Base-by-base conservation (phyloP, 2,797 vertebrate species). In the Anabacerthia variegaticeps region DNA sequence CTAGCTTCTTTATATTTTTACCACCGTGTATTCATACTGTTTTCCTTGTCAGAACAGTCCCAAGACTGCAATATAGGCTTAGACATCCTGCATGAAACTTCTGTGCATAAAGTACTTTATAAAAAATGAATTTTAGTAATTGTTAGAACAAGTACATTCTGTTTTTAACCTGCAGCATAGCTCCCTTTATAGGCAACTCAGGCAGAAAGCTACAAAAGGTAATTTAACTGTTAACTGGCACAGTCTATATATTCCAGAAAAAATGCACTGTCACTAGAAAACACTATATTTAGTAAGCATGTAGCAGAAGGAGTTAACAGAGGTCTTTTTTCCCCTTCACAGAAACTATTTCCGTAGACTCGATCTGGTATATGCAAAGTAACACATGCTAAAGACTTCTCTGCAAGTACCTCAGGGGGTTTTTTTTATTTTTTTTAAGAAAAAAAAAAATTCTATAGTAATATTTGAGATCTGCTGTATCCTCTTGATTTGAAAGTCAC, bases 101-200 rank as follows among this genome's bases (percentile, higher is more conserved):
- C 71, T 80, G 82, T 59, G 68, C 59, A 67, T 73, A 55, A 86
- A 79, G 23, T 58, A n/a, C 49, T 55, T 79, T 75, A 54, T 76
- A 69, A 84, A 59, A 66, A 34, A 30, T 86, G 44, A 84, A 92
- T 96, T 94, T 93, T 88, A 93, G 92, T 90, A 92, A 69, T 68
- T 79, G 34, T 69, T 78, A 90, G 85, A 89, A 85, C 52, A 9
- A 39, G 59, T 58, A 67, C 34, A 30, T 84, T 86, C 92, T 84
- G 69, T 18, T 90, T 95, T 92, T 66, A 88, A 90, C 55, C 30
- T 82, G 62, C 32, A 65, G 49, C 37, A 46, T 66, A 92, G 44
- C 69, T 73, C 41, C 43, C 39, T 92, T 95, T 26, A 82, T 49
- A 82, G 76, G 63, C 80, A 92, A 58, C 63, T 95, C 74, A 74